phyloP scores from a whole-genome alignment of 2,797 vertebrate genomes.

The Galaxias olidus region DNA sequence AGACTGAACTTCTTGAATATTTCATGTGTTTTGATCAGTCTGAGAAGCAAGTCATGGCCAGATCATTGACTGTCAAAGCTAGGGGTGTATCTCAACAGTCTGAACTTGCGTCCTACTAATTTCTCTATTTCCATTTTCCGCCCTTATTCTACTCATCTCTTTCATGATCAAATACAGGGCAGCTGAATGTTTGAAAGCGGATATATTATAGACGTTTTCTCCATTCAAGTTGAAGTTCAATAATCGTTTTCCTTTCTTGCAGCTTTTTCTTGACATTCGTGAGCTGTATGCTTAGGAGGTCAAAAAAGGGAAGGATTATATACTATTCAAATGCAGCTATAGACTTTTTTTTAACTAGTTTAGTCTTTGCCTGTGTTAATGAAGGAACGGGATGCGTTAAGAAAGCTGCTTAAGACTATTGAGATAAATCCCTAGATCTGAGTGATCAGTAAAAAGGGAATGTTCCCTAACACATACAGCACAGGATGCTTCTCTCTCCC shows the following conservation, averaged over 20 bases:
- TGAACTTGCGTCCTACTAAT: slow-evolving; percentile 33
- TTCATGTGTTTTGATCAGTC: slow-evolving; percentile 49
- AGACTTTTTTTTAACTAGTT: slow-evolving; percentile 20
- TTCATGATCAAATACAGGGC: no score
- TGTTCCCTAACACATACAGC: slow-evolving; percentile 23
- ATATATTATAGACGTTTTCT: no score
- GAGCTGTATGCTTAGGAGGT: no score
- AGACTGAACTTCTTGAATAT: slow-evolving; percentile 52
- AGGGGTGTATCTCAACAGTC: slow-evolving; percentile 45
- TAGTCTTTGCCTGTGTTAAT: slow-evolving; percentile 15
- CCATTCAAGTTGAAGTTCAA: no score
- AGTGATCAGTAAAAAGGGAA: slow-evolving; percentile 32
- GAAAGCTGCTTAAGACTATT: slow-evolving; percentile 17
- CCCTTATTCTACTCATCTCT: not conserved
- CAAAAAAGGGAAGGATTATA: no score
- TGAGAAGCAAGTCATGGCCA: slow-evolving; percentile 45
- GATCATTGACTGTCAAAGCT: slow-evolving; percentile 31
- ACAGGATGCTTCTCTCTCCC: slow-evolving; percentile 21
- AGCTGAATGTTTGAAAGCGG: no score
- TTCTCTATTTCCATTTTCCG: not conserved
- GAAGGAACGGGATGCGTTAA: slow-evolving; percentile 9
- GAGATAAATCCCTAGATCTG: slow-evolving; percentile 19
- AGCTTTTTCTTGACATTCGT: no score
- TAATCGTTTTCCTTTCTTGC: no score
- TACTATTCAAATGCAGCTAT: no score